Conservation (phyloP, 2,113 vertebrate species). For the Toxostoma redivivum region DNA sequence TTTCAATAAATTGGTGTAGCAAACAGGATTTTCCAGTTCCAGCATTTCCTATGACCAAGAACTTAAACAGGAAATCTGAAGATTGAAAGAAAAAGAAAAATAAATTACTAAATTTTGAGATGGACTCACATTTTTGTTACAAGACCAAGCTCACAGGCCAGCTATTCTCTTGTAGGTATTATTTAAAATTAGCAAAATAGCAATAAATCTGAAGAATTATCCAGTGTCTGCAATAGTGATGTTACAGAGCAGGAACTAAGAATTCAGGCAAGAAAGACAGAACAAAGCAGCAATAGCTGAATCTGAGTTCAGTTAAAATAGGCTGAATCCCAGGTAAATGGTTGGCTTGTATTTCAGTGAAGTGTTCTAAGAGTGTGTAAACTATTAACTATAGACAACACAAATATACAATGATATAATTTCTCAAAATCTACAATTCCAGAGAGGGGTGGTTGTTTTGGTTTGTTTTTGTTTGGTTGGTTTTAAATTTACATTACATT, state of each 20-base stretch:
- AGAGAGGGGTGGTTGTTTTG: no score
- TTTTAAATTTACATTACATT: background rate
- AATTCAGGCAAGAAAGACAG: background rate
- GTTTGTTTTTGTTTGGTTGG: background rate
- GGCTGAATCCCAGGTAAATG: background rate
- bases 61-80: constrained; percentile 81
- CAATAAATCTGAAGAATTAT: background rate
- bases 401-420: background rate
- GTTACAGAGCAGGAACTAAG: background rate
- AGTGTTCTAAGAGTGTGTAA: background rate
- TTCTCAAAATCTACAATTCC: background rate
- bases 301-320: background rate
- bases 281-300: background rate
- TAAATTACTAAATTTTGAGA: background rate
- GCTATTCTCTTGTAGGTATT: background rate
- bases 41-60: constrained; percentile 82
- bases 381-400: background rate
- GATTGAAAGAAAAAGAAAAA: background rate
- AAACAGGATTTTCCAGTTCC: constrained; percentile 81
- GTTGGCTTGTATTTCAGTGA: background rate
- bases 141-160: background rate
- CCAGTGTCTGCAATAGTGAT: background rate
- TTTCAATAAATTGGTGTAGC: constrained; percentile 80
- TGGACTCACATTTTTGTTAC: background rate
- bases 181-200: background rate